Evolutionary conservation across 2,113 vertebrate genomes (phyloP).

Genomic region (Dryoscopus gambensis): DNA sequence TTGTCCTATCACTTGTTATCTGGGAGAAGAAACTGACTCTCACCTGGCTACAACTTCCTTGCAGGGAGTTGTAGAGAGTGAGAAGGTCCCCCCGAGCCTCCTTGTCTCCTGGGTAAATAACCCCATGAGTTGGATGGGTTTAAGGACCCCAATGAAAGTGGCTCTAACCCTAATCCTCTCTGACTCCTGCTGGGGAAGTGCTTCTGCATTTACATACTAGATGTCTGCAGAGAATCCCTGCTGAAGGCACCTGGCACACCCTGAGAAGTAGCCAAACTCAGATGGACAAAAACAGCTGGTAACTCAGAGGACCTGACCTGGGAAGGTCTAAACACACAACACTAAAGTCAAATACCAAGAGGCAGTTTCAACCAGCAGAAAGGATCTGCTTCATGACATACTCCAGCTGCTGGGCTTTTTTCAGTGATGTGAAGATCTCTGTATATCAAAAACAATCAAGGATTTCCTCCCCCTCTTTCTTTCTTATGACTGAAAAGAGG

Average conservation of each 20-base stretch:
- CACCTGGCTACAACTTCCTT: background rate
- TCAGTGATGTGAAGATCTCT: background rate
- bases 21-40: background rate
- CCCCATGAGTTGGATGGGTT: background rate
- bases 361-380: background rate
- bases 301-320: background rate
- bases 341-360: background rate
- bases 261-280: background rate
- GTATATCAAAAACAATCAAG: background rate
- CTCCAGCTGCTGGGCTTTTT: background rate
- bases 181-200: background rate
- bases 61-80: background rate
- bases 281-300: background rate
- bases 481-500: background rate
- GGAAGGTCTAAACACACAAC: background rate
- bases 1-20: background rate
- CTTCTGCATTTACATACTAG: background rate
- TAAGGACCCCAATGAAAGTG: background rate
- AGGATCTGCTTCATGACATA: background rate
- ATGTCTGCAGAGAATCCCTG: background rate
- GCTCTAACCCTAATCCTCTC: background rate
- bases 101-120: background rate
- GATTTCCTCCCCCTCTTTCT: accelerated
- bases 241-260: background rate
- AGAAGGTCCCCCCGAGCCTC: background rate